These are phyloP conservation scores for Pteria penguin DNA, from an alignment of 2,888 invertebrate species.

Conservation along the genomic window DNA sequence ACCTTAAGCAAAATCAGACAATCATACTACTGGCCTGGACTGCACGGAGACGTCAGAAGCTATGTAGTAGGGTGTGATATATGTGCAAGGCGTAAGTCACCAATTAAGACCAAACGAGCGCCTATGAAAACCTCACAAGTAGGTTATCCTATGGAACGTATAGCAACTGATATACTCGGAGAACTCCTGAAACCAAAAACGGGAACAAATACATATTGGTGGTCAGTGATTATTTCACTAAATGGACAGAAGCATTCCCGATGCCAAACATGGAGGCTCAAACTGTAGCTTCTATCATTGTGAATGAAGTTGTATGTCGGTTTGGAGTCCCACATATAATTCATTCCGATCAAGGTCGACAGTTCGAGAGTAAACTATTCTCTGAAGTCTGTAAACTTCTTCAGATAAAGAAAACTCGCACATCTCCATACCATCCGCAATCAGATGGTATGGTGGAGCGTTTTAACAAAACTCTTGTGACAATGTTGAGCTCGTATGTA, in stretches of 20 bases:
- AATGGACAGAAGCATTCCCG: conserved; percentile 22
- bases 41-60: conserved; percentile 11
- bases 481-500: conserved; percentile 11
- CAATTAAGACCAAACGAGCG: conserved; percentile 4
- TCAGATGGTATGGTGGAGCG: conserved; percentile 23
- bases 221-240: conserved; percentile 19
- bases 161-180: conserved; percentile 17
- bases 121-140: conserved; percentile 18
- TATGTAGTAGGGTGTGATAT: conserved; percentile 19
- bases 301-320: not conserved
- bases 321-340: conserved; percentile 4
- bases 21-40: conserved; percentile 12
- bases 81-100: conserved; percentile 15
- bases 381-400: conserved; percentile 1
- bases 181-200: conserved; percentile 10
- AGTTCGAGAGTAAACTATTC: conserved; percentile 13
- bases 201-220: conserved; percentile 26
- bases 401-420: conserved; percentile 15
- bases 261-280: conserved; percentile 21
- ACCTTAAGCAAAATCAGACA: conserved; percentile 15
- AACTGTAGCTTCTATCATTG: conserved; percentile 7
- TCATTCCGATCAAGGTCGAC: conserved; percentile 4
- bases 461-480: not conserved
- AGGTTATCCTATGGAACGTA: conserved; percentile 17
- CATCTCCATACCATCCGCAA: conserved; percentile 16